A percentile compares a stretch with the other conserved stretches of the same genome.
phyloP scores from a whole-genome alignment of 2,113 vertebrate genomes.

The human (Homo sapiens) region DNA sequence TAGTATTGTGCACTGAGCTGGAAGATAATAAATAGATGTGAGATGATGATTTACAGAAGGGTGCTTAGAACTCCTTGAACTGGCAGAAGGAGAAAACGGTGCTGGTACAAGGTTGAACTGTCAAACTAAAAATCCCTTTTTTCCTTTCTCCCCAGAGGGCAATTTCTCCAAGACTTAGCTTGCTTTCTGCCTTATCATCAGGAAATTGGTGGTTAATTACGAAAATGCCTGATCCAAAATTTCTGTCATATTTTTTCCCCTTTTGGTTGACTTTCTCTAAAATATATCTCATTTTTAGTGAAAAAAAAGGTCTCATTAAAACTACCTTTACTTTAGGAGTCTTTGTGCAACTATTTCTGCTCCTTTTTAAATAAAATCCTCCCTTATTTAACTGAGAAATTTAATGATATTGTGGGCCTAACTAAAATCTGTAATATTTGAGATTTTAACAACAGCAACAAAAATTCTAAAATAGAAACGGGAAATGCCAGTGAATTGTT shows the following conservation, averaged over 20 bases:
- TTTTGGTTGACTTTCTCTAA: constrained; percentile 69
- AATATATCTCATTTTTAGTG: constrained; percentile 71
- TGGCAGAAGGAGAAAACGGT: constrained; percentile 78
- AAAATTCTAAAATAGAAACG: neutral
- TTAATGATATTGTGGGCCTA: constrained; percentile 62
- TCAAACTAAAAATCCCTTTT: constrained; percentile 81
- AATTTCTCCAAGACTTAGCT: constrained; percentile 80
- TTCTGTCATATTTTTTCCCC: constrained; percentile 66
- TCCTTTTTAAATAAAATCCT: constrained; percentile 74
- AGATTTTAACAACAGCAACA: constrained; percentile 37
- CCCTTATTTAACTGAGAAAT: constrained; percentile 74
- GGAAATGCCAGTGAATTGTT: constrained; percentile 43
- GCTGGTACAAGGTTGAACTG: constrained; percentile 76
- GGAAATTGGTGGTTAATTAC: constrained; percentile 85
- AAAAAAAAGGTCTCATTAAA: constrained; percentile 81
- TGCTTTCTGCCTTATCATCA: constrained; percentile 81
- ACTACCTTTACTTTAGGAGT: constrained; percentile 72
- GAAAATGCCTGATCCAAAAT: constrained; percentile 78
- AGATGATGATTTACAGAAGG: constrained; percentile 87
- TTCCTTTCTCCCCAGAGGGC: constrained; percentile 79
- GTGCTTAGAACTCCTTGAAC: constrained; percentile 85
- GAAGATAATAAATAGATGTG: constrained; percentile 87
- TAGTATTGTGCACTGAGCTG: constrained; percentile 86
- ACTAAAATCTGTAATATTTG: constrained; percentile 63
- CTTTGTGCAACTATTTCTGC: constrained; percentile 74